Evolutionary conservation across 1,140 invertebrate genomes (phyloP).

Genomic region (Cheumatopsyche charites): DNA sequence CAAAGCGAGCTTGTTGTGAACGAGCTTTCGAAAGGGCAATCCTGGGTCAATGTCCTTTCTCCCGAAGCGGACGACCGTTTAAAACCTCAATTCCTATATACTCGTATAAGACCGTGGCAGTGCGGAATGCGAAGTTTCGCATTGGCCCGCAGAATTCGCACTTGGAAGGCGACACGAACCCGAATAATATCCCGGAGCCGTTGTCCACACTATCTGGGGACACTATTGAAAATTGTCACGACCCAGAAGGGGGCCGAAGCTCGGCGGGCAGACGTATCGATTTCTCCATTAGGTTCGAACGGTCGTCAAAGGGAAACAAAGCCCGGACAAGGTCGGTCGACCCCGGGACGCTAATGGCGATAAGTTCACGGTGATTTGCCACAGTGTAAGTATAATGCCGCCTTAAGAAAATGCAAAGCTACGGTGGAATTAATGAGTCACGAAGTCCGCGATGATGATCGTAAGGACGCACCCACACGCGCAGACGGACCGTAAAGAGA

Average conservation of each 20-base stretch:
- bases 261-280: neutral
- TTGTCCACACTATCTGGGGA: neutral
- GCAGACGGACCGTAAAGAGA: neutral
- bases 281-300: conserved; percentile 16
- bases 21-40: too few relatives aligned
- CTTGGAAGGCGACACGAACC: too few relatives aligned
- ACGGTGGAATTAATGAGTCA: conserved; percentile 5
- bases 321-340: neutral
- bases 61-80: too few relatives aligned
- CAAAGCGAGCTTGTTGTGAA: too few relatives aligned
- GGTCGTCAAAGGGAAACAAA: conserved; percentile 28
- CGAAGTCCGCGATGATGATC: conserved; percentile 9
- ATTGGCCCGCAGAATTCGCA: neutral
- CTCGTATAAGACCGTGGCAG: neutral
- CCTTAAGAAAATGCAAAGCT: conserved; percentile 18
- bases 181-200: too few relatives aligned
- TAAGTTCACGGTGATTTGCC: conserved; percentile 14
- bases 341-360: conserved; percentile 11
- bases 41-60: too few relatives aligned
- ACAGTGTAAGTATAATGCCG: too few relatives aligned
- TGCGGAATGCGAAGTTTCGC: conserved; percentile 5
- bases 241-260: too few relatives aligned
- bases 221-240: too few relatives aligned
- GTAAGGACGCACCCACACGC: conserved; percentile 3
- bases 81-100: too few relatives aligned